Evolutionary conservation across 2,797 vertebrate genomes (phyloP).

Genomic region (Poeciliopsis presidionis): DNA sequence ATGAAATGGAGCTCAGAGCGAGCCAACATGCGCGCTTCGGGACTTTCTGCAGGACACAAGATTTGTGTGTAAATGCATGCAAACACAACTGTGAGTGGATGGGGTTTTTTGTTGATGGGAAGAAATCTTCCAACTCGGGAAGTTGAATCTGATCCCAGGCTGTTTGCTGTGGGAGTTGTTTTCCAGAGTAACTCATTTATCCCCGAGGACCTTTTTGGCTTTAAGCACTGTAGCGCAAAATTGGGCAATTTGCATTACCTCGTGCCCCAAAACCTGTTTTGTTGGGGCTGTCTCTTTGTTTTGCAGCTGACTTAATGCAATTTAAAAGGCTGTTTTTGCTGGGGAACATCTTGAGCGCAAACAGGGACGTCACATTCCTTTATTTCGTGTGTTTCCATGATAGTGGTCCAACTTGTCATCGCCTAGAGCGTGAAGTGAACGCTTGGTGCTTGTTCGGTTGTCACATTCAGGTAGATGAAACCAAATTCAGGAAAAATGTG

Average conservation of each 20-base stretch:
- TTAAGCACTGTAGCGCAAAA: conserved; percentile 56
- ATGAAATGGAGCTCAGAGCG: conserved; percentile 32
- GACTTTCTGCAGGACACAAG: conserved; percentile 26
- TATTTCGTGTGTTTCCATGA: neutral
- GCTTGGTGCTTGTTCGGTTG: conserved; percentile 16
- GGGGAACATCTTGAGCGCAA: conserved; percentile 20
- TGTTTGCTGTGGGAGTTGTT: conserved; percentile 40
- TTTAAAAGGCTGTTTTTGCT: conserved; percentile 27
- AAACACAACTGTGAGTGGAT: conserved; percentile 12
- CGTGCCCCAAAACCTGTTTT: conserved; percentile 40
- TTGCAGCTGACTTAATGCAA: conserved; percentile 27
- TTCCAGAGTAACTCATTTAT: conserved; percentile 40
- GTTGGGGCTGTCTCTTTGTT: conserved; percentile 36
- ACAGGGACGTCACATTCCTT: conserved; percentile 29
- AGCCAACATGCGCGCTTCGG: conserved; percentile 52
- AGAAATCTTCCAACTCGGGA: conserved; percentile 14
- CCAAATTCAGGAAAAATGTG: conserved; percentile 15
- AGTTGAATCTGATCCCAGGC: conserved; percentile 18
- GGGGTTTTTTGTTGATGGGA: neutral
- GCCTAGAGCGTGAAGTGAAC: conserved; percentile 32
- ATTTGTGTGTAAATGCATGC: conserved; percentile 15
- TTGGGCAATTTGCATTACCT: conserved; percentile 50
- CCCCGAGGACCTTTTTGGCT: conserved; percentile 41
- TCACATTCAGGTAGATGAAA: conserved; percentile 13
- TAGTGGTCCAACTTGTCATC: conserved; percentile 28